Evolutionary conservation across 2,888 invertebrate genomes (phyloP).

Genomic region (Serrognathus titanus): DNA sequence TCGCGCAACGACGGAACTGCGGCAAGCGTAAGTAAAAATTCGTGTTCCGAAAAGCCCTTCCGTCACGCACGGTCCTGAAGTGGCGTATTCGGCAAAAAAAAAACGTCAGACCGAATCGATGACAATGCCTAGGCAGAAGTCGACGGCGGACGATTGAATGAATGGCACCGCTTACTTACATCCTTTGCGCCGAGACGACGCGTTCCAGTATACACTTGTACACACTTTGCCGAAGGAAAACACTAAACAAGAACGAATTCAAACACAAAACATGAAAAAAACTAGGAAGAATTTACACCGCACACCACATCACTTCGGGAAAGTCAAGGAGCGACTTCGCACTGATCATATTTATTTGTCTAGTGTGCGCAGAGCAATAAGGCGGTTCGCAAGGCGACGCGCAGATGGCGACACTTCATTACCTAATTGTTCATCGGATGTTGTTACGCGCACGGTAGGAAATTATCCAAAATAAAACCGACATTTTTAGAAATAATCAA

Average conservation of each 20-base stretch:
- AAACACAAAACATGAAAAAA: conserved; percentile 31
- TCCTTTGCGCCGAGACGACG: neutral
- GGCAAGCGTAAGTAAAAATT: too few species aligned
- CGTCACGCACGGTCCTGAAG: conserved; percentile 8
- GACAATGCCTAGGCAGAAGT: conserved; percentile 25
- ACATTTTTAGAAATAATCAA: too few species aligned
- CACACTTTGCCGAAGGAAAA: conserved; percentile 11
- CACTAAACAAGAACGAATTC: conserved; percentile 24
- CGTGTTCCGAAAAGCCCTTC: too few species aligned
- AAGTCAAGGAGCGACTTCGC: conserved; percentile 30
- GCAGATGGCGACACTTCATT: neutral
- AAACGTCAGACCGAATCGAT: conserved; percentile 28
- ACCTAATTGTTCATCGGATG: too few species aligned
- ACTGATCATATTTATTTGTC: conserved; percentile 14
- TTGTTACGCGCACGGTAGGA: too few species aligned
- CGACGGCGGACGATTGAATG: neutral
- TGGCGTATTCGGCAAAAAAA: conserved; percentile 19
- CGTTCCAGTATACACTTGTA: neutral
- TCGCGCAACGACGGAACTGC: too few species aligned
- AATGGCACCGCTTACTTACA: neutral
- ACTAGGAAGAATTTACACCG: conserved; percentile 25
- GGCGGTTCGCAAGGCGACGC: neutral
- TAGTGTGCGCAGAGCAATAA: conserved; percentile 1
- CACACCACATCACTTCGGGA: conserved; percentile 29
- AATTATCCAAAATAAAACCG: too few species aligned